Evolutionary conservation across 2,888 invertebrate genomes (phyloP), one percentile per base, ranked within the genome.

Genomic region (Parnassius glacialis): DNA sequence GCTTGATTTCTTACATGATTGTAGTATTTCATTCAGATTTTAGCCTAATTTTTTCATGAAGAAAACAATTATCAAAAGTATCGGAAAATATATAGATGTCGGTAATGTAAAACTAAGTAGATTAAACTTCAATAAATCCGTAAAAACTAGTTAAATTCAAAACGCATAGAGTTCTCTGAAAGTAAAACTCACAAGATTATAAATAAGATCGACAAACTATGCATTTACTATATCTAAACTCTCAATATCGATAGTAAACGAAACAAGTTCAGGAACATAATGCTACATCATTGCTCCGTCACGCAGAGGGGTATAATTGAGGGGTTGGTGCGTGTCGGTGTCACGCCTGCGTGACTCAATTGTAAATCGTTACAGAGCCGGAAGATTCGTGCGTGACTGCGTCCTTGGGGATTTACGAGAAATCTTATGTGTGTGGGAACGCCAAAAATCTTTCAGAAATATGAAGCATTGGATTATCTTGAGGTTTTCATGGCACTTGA

Each of bases 331-430:
- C 34, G 52, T 52, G 52, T 25, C 52, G 34, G 34, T 41, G 25
- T 53, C 52, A 47, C 47, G 52, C 45, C 53, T 45, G 60, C 53
- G 55, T 50, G 54, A 53, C 48, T 55, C 60, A 16, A 60, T 54
- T 60, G 59, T 59, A 34, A 59, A 59, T 52, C 59, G 45, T 51
- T 42, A 58, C 57, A 12, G 44, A 50, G 16, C 45, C 50, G 57
- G 57, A 50, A 57, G 51, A 52, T 25, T 51, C 57, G 51, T 58
- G 50, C 57, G 50, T 58, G 57, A 52, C 57, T 58, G 42, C 34
- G 41, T 34, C 48, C 48, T 13, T 48, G n/a, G 13, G 48, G 48
- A 48, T 12, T 48, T 13, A 1, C 9, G 13, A 9, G 13, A 9
- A 48, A 48, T 48, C 13, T 48, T 12, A 48, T 16, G 10, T 48